Evolutionary conservation across 2,113 vertebrate genomes (phyloP).

Genomic region (zebrafish (Danio rerio)): DNA sequence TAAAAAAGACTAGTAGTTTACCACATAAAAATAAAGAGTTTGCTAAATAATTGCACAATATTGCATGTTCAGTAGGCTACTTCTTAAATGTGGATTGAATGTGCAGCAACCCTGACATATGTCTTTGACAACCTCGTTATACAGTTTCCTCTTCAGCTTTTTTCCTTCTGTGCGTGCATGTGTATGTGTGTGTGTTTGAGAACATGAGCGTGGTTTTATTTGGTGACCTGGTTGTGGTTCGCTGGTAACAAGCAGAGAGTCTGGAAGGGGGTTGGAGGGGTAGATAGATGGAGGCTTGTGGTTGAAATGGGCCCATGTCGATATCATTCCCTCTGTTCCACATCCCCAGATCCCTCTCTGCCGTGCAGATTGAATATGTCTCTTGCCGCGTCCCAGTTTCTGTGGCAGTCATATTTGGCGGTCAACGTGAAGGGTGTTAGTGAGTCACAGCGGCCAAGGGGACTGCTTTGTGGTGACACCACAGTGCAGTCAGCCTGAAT

Average conservation of each 20-base stretch:
- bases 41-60: no score
- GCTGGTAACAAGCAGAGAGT: conserved; percentile 31
- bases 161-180: no score
- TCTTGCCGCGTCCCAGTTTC: conserved; percentile 59
- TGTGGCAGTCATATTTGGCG: conserved; percentile 54
- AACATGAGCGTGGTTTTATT: conserved; percentile 38
- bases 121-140: no score
- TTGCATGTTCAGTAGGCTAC: no score
- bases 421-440: conserved; percentile 60
- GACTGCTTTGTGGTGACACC: conserved; percentile 11
- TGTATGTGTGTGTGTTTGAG: background rate
- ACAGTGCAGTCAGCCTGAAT: conserved; percentile 30
- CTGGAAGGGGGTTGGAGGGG: conserved; percentile 33
- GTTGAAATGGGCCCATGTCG: conserved; percentile 48
- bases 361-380: conserved; percentile 56
- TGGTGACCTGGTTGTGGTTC: conserved; percentile 55
- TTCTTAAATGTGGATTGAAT: no score
- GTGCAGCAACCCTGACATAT: no score
- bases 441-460: conserved; percentile 43
- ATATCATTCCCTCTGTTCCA: conserved; percentile 53
- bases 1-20: no score
- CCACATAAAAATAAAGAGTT: no score
- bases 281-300: conserved; percentile 30
- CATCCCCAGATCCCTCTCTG: conserved; percentile 51
- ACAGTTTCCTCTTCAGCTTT: no score